Evolutionary conservation across 2,888 invertebrate species (phyloP), one percentile per base, ranked within the genome.

Genomic region (Perithous albicinctus): DNA sequence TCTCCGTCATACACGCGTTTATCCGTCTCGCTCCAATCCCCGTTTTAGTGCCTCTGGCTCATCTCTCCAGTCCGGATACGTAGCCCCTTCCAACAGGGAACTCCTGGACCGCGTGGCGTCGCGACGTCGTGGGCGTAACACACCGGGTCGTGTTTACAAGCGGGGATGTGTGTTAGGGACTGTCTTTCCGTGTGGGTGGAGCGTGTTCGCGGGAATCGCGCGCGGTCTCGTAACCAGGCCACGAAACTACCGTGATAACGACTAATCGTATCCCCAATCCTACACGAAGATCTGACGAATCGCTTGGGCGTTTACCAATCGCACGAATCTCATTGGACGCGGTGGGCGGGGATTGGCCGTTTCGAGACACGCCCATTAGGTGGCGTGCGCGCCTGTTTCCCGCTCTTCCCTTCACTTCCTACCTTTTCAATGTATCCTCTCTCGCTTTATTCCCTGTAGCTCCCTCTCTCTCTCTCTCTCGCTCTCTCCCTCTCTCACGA

Each of bases 121-220:
- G 95, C 91, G 93, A 90, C 78, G 88, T 89, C 82, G 91, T 70
- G 90, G 90, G 69, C 94, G 89, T 93, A 94, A 43, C 81, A n/a
- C 7, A 18, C 38, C n/a, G n/a, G n/a, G 29, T 38, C 61, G 41
- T 82, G 82, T 82, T 82, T 79, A 82, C 82, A 79, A 82, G 72
- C 67, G 59, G 66, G 56, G 61, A 66, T 59, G 70, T 18, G n/a
- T n/a, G n/a, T n/a, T n/a, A 26, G 23, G 51, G 23, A 41, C 48
- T n/a, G n/a, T n/a, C n/a, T 18, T 18, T 59, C 43, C 12, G 29
- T n/a, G 7, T 76, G 59, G 86, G 87, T 86, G 87, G 85, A 69
- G 84, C 85, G 32, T 72, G 12, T 29, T n/a, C 54, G 23, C 46
- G 56, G 18, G 54, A 43, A n/a, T n/a, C n/a, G n/a, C n/a, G n/a